Evolutionary conservation across 2,797 vertebrate species (phyloP), one percentile per base, ranked within the genome.

Genomic region (Rousettus madagascariensis): DNA sequence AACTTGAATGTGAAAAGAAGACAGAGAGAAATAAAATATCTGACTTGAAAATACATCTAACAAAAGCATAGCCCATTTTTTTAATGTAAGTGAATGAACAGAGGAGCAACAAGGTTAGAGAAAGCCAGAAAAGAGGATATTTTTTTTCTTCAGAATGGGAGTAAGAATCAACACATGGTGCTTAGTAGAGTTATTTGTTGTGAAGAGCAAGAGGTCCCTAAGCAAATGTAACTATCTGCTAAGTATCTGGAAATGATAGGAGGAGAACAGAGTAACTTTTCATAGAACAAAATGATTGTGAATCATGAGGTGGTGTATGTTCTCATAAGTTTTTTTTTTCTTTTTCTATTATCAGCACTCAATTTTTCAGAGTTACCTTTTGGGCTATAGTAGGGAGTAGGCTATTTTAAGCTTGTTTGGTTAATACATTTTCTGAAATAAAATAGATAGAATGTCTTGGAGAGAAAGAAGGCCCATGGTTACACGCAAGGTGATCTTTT

Each of bases 281-380:
- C 36, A 49, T 10, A 46, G 2, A 80, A 41, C 11, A 2, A 86
- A 83, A 71, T 43, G 57, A 38, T 19, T 28, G 19, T 84, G 53
- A 86, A 65, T 78, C 85, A 43, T 22, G 53, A 85, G 46, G 19
- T 20, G 61, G 22, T 22, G 33, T 49, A 6, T 68, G n/a, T 16
- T 65, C 66, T 82, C 55, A 41, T 0, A 36, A 49, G 15, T 75
- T 75, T 88, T 6, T n/a, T 91, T 7, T 28, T 12, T n/a, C 36
- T 74, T 74, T 77, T 51, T 36, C 59, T 53, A 51, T 26, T 57
- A 66, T 75, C 17, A 75, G 10, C 5, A 66, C 26, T 91, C 49
- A 28, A 8, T 71, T 92, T 94, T 87, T 72, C 55, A 87, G 38
- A 38, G 19, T 86, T 95, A 87, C 26, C 4, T 90, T 89, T 80